phyloP scores from a whole-genome alignment of 2,888 invertebrate species.

The Theretra japonica region DNA sequence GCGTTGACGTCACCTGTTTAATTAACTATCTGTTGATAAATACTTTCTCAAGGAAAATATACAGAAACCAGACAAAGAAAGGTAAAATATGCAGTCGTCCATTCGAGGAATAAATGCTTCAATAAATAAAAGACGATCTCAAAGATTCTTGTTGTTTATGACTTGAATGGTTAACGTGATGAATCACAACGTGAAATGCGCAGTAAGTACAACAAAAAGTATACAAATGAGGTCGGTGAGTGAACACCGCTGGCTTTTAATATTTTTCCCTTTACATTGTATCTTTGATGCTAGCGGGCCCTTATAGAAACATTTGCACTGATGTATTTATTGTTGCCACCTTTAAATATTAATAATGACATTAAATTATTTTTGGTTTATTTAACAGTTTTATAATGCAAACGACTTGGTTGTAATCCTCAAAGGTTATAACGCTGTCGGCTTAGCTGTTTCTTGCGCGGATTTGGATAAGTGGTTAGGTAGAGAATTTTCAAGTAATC shows the following conservation, averaged over 20 bases:
- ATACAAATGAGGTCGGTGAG: constrained; percentile 48
- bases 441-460: too few relatives aligned
- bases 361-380: neutral
- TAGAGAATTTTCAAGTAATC: too few relatives aligned
- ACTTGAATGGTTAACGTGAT: constrained; percentile 47
- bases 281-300: neutral
- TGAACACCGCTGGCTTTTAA: constrained; percentile 35
- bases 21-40: neutral
- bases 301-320: neutral
- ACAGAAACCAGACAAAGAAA: constrained; percentile 40
- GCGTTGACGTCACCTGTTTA: neutral
- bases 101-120: constrained; percentile 41
- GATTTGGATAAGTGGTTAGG: too few relatives aligned
- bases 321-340: neutral
- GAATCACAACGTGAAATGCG: constrained; percentile 50
- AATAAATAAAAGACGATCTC: constrained; percentile 42
- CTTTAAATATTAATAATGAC: neutral
- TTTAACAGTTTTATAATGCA: neutral
- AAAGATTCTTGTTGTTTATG: constrained; percentile 40
- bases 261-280: neutral
- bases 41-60: constrained; percentile 35
- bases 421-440: too few relatives aligned
- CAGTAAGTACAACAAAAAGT: constrained; percentile 43
- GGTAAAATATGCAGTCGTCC: constrained; percentile 46
- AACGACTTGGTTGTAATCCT: too few relatives aligned